Conservation (phyloP, 2,888 invertebrate genomes). For the Drosophila merina region DNA sequence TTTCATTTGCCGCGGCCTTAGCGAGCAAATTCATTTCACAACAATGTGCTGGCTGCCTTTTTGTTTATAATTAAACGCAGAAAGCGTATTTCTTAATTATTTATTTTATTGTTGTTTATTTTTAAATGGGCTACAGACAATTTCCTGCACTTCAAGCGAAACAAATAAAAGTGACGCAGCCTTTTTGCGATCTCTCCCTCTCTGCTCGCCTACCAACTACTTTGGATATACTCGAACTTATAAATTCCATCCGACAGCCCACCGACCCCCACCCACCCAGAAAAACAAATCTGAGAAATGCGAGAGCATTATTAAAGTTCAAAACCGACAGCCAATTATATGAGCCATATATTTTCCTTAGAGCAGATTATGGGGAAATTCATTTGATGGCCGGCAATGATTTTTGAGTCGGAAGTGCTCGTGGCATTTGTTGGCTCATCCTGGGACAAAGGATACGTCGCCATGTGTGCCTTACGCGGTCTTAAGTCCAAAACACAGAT, state of each 20-base stretch:
- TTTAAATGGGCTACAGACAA: constrained; percentile 81
- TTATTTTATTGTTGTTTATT: constrained; percentile 81
- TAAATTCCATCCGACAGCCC: neutral
- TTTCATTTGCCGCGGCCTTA: constrained; percentile 34
- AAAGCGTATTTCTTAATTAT: constrained; percentile 78
- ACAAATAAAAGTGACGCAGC: constrained; percentile 78
- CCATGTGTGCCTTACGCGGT: neutral
- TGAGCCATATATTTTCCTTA: constrained; percentile 44
- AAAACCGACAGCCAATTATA: constrained; percentile 55
- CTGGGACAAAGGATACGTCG: constrained; percentile 27
- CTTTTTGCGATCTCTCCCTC: constrained; percentile 36
- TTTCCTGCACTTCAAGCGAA: constrained; percentile 79
- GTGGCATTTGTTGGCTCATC: constrained; percentile 16
- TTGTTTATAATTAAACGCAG: constrained; percentile 77
- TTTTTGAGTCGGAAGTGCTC: constrained; percentile 8
- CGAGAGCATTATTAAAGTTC: constrained; percentile 66
- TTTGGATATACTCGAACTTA: neutral
- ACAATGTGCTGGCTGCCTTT: constrained; percentile 35
- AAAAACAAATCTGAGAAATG: constrained; percentile 21
- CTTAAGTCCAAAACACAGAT: constrained; percentile 15
- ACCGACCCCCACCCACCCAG: too few relatives aligned
- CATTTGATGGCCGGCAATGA: constrained; percentile 22
- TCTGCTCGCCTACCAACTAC: constrained; percentile 27
- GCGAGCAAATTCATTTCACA: constrained; percentile 42
- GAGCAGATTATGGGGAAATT: constrained; percentile 38